These are phyloP conservation scores for Luehdorfia chinensis DNA, from an alignment of 1,140 invertebrate genomes.

Conservation along the genomic window DNA sequence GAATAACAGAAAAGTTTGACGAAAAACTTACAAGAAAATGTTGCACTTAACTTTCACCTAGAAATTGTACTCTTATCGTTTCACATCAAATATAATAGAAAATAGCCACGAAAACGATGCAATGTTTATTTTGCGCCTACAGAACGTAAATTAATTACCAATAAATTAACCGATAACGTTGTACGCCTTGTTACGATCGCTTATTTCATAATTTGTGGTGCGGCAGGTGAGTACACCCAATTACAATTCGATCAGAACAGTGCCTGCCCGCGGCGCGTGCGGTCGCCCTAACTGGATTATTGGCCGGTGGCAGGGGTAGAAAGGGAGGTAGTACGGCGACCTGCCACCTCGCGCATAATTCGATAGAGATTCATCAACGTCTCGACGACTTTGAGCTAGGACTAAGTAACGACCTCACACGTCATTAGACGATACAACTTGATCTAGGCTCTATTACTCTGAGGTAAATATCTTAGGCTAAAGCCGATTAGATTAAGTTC, in stretches of 20 bases:
- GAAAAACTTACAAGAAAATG: neutral
- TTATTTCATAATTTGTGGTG: conserved; percentile 50
- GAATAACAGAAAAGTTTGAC: too few species aligned
- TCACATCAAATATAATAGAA: too few species aligned
- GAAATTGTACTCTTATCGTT: too few species aligned
- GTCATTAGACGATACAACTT: conserved; percentile 25
- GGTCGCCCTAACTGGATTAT: conserved; percentile 60
- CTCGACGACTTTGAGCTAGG: conserved; percentile 33
- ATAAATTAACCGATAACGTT: conserved; percentile 18
- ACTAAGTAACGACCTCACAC: conserved; percentile 21
- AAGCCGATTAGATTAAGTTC: too few species aligned
- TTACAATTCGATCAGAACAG: conserved; percentile 61
- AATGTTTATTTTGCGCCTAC: too few species aligned
- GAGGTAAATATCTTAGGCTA: too few species aligned
- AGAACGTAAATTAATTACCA: conserved; percentile 10
- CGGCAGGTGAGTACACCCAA: conserved; percentile 61
- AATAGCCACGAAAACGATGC: too few species aligned
- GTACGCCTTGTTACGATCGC: conserved; percentile 27
- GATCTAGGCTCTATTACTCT: neutral
- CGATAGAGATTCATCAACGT: conserved; percentile 52
- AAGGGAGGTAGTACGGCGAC: conserved; percentile 18
- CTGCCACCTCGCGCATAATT: conserved; percentile 44
- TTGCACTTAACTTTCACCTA: conserved; percentile 11
- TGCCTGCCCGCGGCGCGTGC: conserved; percentile 47
- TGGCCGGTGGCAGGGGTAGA: conserved; percentile 25